Conservation (phyloP, 2,888 invertebrate species). For the Crepidodera aurea region DNA sequence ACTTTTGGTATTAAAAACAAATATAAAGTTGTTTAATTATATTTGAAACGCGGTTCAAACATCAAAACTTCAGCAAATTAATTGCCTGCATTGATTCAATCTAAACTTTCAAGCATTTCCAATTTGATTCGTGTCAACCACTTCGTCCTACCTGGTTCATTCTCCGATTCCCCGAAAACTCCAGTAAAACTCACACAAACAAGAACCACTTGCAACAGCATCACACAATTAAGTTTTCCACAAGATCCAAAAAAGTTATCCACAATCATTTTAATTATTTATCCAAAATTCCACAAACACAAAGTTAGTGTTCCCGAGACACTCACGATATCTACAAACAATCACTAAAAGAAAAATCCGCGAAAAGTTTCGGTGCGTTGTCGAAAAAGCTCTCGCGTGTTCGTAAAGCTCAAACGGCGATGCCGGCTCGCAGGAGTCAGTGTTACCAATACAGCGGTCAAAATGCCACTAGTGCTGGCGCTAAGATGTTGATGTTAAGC, state of each 20-base stretch:
- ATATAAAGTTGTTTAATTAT: no score
- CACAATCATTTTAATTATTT: slow-evolving; percentile 14
- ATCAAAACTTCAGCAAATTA: no score
- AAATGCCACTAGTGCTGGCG: slow-evolving; percentile 51
- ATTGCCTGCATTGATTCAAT: no score
- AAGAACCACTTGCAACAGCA: slow-evolving; percentile 43
- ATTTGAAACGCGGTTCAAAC: no score
- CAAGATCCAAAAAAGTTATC: slow-evolving; percentile 10
- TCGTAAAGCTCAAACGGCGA: background rate
- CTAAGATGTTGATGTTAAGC: slow-evolving; percentile 49
- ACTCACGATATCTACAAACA: background rate
- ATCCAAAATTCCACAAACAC: slow-evolving; percentile 10
- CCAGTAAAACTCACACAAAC: slow-evolving; percentile 40
- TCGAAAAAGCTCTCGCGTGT: no score
- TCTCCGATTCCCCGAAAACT: slow-evolving; percentile 38
- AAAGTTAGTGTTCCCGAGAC: slow-evolving; percentile 4
- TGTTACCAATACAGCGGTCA: slow-evolving; percentile 45
- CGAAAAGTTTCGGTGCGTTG: slow-evolving; percentile 21
- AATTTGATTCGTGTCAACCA: no score
- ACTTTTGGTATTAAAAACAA: no score
- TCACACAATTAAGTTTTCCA: slow-evolving; percentile 38
- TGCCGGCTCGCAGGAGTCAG: background rate
- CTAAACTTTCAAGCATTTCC: no score
- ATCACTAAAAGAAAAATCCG: background rate
- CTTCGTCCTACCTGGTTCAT: slow-evolving; percentile 47